Evolutionary conservation across 2,888 invertebrate genomes (phyloP).

Genomic region (Brachyopa scutellaris): DNA sequence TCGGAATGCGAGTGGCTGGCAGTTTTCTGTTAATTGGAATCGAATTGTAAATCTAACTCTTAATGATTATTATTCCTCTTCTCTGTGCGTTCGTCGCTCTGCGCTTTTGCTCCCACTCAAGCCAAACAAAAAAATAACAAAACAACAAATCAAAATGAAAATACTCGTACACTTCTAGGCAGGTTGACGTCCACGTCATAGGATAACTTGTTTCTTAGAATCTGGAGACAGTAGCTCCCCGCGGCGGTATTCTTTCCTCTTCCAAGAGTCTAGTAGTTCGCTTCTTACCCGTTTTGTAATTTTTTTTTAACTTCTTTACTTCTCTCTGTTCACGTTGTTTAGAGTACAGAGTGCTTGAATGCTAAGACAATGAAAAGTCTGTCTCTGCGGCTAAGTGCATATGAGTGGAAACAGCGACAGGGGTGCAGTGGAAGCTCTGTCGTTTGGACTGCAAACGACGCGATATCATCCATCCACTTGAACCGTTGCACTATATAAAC

Average conservation of each 20-base stretch:
- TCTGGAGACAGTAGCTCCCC: slow-evolving; percentile 25
- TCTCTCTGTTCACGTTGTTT: slow-evolving; percentile 29
- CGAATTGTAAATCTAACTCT: slow-evolving; percentile 69
- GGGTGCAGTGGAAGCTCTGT: background rate
- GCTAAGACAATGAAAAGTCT: slow-evolving; percentile 68
- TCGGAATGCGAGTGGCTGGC: slow-evolving; percentile 65
- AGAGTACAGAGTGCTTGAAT: slow-evolving; percentile 55
- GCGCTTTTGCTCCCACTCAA: slow-evolving; percentile 22
- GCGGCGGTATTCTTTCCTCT: background rate
- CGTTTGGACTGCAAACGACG: slow-evolving; percentile 50
- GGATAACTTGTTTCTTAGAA: slow-evolving; percentile 59
- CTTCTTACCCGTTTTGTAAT: slow-evolving; percentile 48
- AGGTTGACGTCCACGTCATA: slow-evolving; percentile 50
- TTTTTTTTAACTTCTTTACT: slow-evolving; percentile 2
- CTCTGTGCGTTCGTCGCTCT: slow-evolving; percentile 3
- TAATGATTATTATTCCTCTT: slow-evolving; percentile 63
- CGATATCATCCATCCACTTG: slow-evolving; percentile 72
- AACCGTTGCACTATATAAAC: slow-evolving; percentile 73
- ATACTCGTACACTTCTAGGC: slow-evolving; percentile 45
- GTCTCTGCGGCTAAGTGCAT: slow-evolving; percentile 62
- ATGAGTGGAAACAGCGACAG: slow-evolving; percentile 12
- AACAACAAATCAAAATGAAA: slow-evolving; percentile 41
- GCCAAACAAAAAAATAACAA: background rate
- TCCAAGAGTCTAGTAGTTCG: slow-evolving; percentile 9
- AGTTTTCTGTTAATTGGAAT: slow-evolving; percentile 72